These are phyloP conservation scores for Pseudomugil tenellus DNA, from an alignment of 2,797 vertebrate genomes.

Conservation along the genomic window DNA sequence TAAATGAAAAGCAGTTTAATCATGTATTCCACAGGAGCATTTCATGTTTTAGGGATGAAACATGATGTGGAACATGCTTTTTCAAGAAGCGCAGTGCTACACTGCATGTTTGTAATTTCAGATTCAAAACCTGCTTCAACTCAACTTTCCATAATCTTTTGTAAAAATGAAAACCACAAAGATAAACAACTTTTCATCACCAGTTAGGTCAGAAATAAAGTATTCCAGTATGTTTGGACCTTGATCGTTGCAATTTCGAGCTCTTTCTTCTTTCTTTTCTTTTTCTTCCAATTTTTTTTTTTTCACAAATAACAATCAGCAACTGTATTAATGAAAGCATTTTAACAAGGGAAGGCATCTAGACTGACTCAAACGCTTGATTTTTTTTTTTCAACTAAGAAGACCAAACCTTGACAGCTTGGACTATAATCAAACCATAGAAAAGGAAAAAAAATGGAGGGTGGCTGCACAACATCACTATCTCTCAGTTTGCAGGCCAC, in stretches of 20 bases:
- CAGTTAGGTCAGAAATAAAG: slow-evolving; percentile 2
- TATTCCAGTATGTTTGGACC: background rate
- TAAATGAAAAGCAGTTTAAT: background rate
- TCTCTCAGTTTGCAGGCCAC: slow-evolving; percentile 32
- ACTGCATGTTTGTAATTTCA: slow-evolving; percentile 1
- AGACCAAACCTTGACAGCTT: slow-evolving; percentile 45
- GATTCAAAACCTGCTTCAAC: slow-evolving; percentile 4
- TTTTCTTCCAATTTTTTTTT: background rate
- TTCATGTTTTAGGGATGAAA: background rate
- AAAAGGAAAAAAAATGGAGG: slow-evolving; percentile 4
- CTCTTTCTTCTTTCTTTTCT: background rate
- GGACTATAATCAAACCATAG: slow-evolving; percentile 34
- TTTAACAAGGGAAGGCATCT: slow-evolving; percentile 25
- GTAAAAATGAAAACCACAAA: background rate
- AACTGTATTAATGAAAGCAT: slow-evolving; percentile 25
- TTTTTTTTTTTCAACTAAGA: slow-evolving; percentile 44
- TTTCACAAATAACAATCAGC: slow-evolving; percentile 23
- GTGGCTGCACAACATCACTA: slow-evolving; percentile 28
- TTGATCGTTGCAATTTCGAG: slow-evolving; percentile 7
- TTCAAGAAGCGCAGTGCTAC: background rate
- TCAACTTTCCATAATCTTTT: slow-evolving; percentile 6
- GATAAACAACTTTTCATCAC: background rate
- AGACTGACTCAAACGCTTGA: slow-evolving; percentile 13
- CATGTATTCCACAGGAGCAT: background rate
- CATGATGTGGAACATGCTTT: background rate